Conservation (phyloP, 2,888 invertebrate species). For the Autographa pulchrina region DNA sequence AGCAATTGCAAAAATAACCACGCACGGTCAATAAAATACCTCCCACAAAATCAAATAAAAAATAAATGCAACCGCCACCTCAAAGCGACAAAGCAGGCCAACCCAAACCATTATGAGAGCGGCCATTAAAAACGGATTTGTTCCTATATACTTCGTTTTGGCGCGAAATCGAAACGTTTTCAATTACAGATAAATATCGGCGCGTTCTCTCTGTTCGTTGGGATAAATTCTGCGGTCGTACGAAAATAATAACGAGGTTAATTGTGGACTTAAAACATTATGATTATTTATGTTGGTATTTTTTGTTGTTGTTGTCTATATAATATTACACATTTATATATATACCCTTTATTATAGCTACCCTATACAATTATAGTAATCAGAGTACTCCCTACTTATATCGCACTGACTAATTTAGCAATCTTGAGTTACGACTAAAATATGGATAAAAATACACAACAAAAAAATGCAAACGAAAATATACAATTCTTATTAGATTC, state of each 20-base stretch:
- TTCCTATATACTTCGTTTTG: constrained; percentile 39
- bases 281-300: constrained; percentile 37
- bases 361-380: no score
- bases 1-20: neutral
- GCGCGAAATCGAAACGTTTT: constrained; percentile 56
- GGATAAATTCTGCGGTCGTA: constrained; percentile 45
- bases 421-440: no score
- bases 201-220: constrained; percentile 35
- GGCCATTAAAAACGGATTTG: constrained; percentile 52
- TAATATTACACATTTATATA: neutral
- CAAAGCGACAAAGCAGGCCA: constrained; percentile 37
- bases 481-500: no score
- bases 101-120: constrained; percentile 49
- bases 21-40: neutral
- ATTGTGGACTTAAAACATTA: constrained; percentile 24
- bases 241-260: constrained; percentile 43
- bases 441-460: no score
- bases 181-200: constrained; percentile 64
- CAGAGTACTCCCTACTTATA: no score
- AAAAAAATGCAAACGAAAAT: no score
- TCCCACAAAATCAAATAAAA: neutral
- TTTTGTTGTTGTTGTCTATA: constrained; percentile 20
- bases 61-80: constrained; percentile 9
- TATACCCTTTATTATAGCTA: neutral
- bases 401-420: no score